Evolutionary conservation across 2,113 vertebrate genomes (phyloP), one percentile per base, ranked within the genome.

Genomic region (Elgaria multicarinata): DNA sequence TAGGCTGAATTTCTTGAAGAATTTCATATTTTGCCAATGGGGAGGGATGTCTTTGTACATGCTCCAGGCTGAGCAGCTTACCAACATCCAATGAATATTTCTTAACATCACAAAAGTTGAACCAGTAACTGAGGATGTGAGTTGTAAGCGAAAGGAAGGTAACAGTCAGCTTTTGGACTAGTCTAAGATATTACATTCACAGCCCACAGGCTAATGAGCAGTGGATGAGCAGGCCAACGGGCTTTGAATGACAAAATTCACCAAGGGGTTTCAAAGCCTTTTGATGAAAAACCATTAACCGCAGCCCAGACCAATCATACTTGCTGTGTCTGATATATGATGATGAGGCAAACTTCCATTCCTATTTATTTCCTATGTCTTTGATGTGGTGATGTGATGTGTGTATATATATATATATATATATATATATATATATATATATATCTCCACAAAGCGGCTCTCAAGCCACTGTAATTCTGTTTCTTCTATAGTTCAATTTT

Each of bases 401-500:
- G 4, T 58, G 9, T 58, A 16, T 58, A 7, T 58, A 18, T 76
- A 66, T 85, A 44, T 6, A 20, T 79, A 33, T 4, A n/a, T n/a
- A n/a, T n/a, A 18, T 12, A 18, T 58, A 2, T 58, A 16, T 58
- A 16, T 58, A 7, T 58, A 18, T 76, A 66, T 85, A 44, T 6
- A 20, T 80, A 33, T 5, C 26, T 13, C 46, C 3, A 2, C 4
- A 31, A 6, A 92, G 44, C 44, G 44, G 24, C 26, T 39, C 22
- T 87, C 18, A 72, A 62, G 50, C 13, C 10, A 69, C 39, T 6
- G n/a, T 12, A 7, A 82, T 76, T 46, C 78, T 90, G 58, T 76
- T 69, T 75, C 86, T 81, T 85, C 86, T 81, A 74, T 55, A 66
- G 74, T 91, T 85, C 76, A 80, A 53, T 91, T 85, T 88, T 42